phyloP scores from a whole-genome alignment of 2,888 invertebrate genomes.

The Melanophora roralis region DNA sequence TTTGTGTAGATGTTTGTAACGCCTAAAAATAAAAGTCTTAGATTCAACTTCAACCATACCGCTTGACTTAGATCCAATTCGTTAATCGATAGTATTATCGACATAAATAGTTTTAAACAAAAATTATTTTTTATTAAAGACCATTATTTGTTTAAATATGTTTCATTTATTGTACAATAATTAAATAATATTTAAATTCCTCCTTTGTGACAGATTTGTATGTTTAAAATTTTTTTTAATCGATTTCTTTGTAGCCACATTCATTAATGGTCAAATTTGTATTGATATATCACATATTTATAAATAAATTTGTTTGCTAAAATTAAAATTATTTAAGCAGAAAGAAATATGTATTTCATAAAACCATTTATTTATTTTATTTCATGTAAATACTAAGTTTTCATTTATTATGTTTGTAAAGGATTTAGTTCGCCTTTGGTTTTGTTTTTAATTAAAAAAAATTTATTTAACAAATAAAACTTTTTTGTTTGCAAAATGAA shows the following conservation, averaged over 20 bases:
- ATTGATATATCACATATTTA: slow-evolving; percentile 4
- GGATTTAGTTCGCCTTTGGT: slow-evolving; percentile 14
- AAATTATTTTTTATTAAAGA: too few relatives aligned
- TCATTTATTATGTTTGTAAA: background rate
- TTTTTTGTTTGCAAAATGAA: background rate
- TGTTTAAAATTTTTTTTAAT: background rate
- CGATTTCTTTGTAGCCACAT: background rate
- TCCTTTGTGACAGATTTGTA: background rate
- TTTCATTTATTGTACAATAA: too few relatives aligned
- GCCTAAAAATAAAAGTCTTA: too few relatives aligned
- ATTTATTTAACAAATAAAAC: background rate
- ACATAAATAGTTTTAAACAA: too few relatives aligned
- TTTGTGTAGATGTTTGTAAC: too few relatives aligned
- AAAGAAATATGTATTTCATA: background rate
- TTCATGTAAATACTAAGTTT: too few relatives aligned
- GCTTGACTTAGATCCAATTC: too few relatives aligned
- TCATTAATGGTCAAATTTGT: slow-evolving; percentile 9
- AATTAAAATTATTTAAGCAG: background rate
- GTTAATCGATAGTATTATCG: too few relatives aligned
- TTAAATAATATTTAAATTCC: too few relatives aligned
- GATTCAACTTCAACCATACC: too few relatives aligned
- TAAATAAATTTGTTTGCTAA: slow-evolving; percentile 4
- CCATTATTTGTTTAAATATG: too few relatives aligned
- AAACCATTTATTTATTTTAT: too few relatives aligned
- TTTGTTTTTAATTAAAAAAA: slow-evolving; percentile 34